Percentiles rank a stretch among this genome's conserved stretches.
phyloP scores from a whole-genome alignment of 1,140 invertebrate species.

The Heliothis subflexa region DNA sequence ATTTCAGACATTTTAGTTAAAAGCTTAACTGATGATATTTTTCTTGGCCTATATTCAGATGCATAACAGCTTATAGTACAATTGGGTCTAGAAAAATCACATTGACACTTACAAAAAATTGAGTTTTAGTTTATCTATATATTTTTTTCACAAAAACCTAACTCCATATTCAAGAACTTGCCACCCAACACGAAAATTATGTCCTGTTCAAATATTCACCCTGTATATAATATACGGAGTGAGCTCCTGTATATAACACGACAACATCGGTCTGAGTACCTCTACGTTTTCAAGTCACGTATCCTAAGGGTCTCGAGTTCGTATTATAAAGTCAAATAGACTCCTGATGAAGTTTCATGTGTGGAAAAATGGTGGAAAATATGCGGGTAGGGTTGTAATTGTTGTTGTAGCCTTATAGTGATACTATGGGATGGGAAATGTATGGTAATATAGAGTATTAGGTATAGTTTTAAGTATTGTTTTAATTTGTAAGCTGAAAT shows the following conservation, averaged over 20 bases:
- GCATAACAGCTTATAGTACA: too few relatives aligned
- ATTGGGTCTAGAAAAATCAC: too few relatives aligned
- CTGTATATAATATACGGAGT: constrained; percentile 24
- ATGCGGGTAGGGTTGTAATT: constrained; percentile 18
- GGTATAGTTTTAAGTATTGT: too few relatives aligned
- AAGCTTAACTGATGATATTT: too few relatives aligned
- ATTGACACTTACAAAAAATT: background rate
- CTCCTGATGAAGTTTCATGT: constrained; percentile 30
- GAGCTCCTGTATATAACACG: constrained; percentile 11
- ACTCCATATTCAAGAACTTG: background rate
- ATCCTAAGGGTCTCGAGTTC: constrained; percentile 8
- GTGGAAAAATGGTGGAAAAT: constrained; percentile 12
- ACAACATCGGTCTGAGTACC: background rate
- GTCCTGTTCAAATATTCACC: background rate
- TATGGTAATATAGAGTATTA: too few relatives aligned
- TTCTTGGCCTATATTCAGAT: too few relatives aligned
- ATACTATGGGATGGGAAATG: too few relatives aligned
- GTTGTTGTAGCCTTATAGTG: background rate
- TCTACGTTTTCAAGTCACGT: constrained; percentile 31
- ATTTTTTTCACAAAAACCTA: background rate
- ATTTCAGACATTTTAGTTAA: too few relatives aligned
- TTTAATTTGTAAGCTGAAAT: too few relatives aligned
- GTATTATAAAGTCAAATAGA: constrained; percentile 46
- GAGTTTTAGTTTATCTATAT: background rate
- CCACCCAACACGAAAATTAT: background rate